Base-by-base conservation (phyloP, 1,140 invertebrate genomes). In the Venustaconcha ellipsiformis region DNA sequence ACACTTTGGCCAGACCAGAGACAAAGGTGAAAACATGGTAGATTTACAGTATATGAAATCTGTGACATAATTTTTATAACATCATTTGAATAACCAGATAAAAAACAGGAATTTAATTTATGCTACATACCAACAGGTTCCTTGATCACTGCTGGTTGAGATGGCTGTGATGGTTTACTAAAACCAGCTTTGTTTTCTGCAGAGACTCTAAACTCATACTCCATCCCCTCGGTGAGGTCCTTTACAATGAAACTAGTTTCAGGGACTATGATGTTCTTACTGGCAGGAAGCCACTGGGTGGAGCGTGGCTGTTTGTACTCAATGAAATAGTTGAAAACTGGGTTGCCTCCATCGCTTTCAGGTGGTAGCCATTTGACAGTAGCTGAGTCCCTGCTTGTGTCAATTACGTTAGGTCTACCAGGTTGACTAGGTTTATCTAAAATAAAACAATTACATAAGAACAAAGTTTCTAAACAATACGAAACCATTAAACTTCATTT, bases 101-200 rank as follows among this genome's bases (percentile, higher is more conserved):
- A 68, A 18, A 20, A 48, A 30, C 13, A 0, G 18, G 4, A 26
- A n/a, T 12, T 17, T 37, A 8, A 66, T 26, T n/a, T 66, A 66
- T 14, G 8, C 59, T 37, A 81, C 86, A 84, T 74, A 89, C 87
- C 78, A 76, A 82, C 83, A 66, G 86, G 82, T 68, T 79, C 81
- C 77, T 86, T 88, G 17, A 84, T 81, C n/a, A 75, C 83, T 55
- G 86, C 68, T 20, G 84, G 74, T 30, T 83, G 94, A 82, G 95
- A 93, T n/a, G 94, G 93, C 76, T 93, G 90, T 76, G 94, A 95
- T 0, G 95, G 94, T 82, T 95, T 94, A 80, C 96, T 97, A 72
- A 93, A 92, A n/a, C 97, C 98, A 70, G 97, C 94, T 70, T 97
- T 96, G 88, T 99, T 99, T 72, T 98, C 96, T 55, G 97, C 97